phyloP scores from a whole-genome alignment of 64 coral and sea anemone genomes.

The Dendrophyllia cribrosa region DNA sequence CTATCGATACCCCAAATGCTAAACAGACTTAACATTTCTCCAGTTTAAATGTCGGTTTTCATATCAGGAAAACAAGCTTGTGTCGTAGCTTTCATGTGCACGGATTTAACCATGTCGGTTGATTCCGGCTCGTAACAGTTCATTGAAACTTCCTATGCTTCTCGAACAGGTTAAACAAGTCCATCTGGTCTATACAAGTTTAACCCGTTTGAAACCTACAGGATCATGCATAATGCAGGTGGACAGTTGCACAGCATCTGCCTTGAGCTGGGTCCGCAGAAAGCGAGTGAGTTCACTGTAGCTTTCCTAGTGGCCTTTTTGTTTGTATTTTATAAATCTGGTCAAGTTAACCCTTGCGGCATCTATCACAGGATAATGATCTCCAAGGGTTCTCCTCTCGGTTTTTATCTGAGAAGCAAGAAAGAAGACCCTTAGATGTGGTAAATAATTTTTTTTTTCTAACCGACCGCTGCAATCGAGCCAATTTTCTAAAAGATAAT shows the following conservation, averaged over 20 bases:
- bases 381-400: constrained; percentile 80
- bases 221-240: too few relatives aligned
- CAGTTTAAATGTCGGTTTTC: too few relatives aligned
- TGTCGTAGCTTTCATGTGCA: too few relatives aligned
- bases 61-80: too few relatives aligned
- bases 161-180: background rate
- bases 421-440: background rate
- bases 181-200: background rate
- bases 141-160: background rate
- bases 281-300: too few relatives aligned
- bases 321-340: constrained; percentile 96
- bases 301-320: constrained; percentile 49
- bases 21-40: too few relatives aligned
- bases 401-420: constrained; percentile 73
- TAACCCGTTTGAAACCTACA: background rate
- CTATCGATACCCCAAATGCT: too few relatives aligned
- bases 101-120: too few relatives aligned
- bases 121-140: too few relatives aligned
- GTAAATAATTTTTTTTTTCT: background rate
- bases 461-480: background rate
- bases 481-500: too few relatives aligned
- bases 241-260: too few relatives aligned
- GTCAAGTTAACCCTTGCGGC: constrained; percentile 89
- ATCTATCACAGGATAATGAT: constrained; percentile 90
- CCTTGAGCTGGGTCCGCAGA: too few relatives aligned